These are phyloP conservation scores for Drosophila paulistorum DNA, from an alignment of 1,140 invertebrate genomes.

Conservation along the genomic window DNA sequence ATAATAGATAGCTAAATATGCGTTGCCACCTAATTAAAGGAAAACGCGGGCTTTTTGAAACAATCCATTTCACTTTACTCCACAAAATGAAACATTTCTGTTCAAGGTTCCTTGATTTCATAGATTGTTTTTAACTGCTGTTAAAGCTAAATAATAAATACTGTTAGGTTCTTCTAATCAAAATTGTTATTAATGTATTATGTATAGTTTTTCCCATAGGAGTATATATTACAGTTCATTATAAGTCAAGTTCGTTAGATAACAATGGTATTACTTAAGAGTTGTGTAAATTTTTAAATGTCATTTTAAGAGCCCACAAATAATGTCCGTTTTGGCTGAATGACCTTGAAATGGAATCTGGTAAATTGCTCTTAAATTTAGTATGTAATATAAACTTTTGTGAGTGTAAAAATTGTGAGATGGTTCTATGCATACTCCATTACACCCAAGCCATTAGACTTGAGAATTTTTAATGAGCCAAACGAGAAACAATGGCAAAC, in stretches of 20 bases:
- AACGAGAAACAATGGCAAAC: slow-evolving; percentile 1
- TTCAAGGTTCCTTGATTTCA: too few relatives aligned
- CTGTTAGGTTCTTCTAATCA: too few relatives aligned
- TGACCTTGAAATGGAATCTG: slow-evolving; percentile 1
- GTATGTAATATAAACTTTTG: slow-evolving; percentile 5
- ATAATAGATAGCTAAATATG: too few relatives aligned
- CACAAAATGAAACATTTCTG: too few relatives aligned
- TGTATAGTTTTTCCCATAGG: too few relatives aligned
- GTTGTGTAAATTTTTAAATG: background rate
- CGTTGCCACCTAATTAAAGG: too few relatives aligned
- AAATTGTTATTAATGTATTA: too few relatives aligned
- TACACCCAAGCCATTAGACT: background rate
- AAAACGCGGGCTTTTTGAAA: too few relatives aligned
- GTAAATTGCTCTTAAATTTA: background rate
- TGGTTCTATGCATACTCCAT: slow-evolving; percentile 5
- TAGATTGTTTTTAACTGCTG: too few relatives aligned
- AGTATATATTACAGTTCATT: background rate
- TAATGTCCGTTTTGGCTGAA: background rate
- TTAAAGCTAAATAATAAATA: too few relatives aligned
- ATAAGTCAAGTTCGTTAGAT: background rate
- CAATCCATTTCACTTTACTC: too few relatives aligned
- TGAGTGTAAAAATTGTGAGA: background rate
- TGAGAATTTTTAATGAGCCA: slow-evolving; percentile 5
- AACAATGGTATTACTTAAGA: background rate
- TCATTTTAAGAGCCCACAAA: background rate